Percentiles rank a stretch among this genome's conserved stretches.
Conservation (phyloP, 2,113 vertebrate species). For the Onychostoma macrolepis region DNA sequence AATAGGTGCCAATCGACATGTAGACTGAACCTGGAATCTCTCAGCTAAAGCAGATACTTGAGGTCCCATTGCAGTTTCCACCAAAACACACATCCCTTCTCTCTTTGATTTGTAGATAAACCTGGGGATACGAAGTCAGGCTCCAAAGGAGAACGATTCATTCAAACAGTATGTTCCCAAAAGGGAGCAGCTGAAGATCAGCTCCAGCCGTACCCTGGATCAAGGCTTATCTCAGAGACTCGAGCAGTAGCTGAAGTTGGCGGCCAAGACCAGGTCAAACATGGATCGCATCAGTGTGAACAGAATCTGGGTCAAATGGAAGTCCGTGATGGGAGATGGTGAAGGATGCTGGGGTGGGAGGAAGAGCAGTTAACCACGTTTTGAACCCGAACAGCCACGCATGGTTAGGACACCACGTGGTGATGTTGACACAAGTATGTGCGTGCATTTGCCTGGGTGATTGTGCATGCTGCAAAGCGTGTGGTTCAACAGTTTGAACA, state of each 20-base stretch:
- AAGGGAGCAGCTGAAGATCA: background rate
- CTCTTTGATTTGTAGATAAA: background rate
- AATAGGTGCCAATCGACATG: background rate
- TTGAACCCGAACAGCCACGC: background rate
- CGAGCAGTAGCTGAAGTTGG: slow-evolving; percentile 18
- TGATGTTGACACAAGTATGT: background rate
- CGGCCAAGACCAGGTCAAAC: slow-evolving; percentile 1
- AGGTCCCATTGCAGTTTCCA: background rate
- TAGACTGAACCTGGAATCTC: background rate
- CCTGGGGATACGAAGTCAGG: background rate
- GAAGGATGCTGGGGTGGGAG: background rate
- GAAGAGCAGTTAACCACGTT: background rate
- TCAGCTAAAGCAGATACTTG: background rate
- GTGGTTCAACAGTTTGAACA: slow-evolving; percentile 8
- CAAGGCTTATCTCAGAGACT: slow-evolving; percentile 17
- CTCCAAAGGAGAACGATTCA: slow-evolving; percentile 3
- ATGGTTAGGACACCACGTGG: slow-evolving; percentile 12
- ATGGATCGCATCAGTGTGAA: background rate
- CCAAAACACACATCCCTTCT: background rate
- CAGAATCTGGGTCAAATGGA: slow-evolving; percentile 28
- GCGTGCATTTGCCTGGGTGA: background rate
- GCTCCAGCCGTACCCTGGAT: slow-evolving; percentile 4
- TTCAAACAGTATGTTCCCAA: slow-evolving; percentile 11
- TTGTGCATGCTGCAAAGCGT: background rate
- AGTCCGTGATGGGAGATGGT: background rate